phyloP scores from a whole-genome alignment of 2,797 vertebrate genomes.

The Xenopus petersii region DNA sequence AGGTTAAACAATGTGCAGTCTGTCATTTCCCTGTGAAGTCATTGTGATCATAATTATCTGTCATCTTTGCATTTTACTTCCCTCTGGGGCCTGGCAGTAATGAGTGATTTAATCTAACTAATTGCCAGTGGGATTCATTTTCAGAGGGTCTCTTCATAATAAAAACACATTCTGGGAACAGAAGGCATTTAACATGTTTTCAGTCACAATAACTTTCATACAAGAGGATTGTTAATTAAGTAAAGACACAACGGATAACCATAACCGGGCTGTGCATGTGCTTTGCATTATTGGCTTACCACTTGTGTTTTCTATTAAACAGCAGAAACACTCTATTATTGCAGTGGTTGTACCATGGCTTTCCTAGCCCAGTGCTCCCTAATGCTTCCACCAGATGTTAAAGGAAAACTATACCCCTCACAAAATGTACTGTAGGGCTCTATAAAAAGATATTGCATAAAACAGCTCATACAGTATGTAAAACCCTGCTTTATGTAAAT shows the following conservation, averaged over 20 bases:
- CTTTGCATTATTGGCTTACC: not conserved
- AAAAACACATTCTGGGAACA: not conserved
- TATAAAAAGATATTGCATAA: too few species aligned
- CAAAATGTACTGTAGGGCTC: too few species aligned
- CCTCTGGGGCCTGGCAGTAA: not conserved
- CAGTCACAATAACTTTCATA: not conserved
- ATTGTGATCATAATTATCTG: not conserved
- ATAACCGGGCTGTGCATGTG: not conserved
- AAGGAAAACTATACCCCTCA: too few species aligned
- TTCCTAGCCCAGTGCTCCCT: too few species aligned
- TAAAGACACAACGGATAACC: not conserved
- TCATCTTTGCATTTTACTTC: not conserved
- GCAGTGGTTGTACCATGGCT: too few species aligned
- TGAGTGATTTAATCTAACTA: not conserved
- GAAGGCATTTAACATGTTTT: not conserved
- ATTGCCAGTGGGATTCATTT: slow-evolving; percentile 5
- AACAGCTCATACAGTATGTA: too few species aligned
- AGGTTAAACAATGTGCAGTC: too few species aligned
- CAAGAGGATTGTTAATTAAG: not conserved
- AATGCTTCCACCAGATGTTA: too few species aligned
- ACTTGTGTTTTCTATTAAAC: not conserved
- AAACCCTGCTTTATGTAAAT: too few species aligned
- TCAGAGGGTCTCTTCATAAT: not conserved
- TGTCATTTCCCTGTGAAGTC: not conserved
- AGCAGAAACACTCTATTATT: not conserved